A percentile compares a stretch with the other conserved stretches of the same genome.
Conservation (phyloP, 2,797 vertebrate species). For the Scolopax bukidnonensis region DNA sequence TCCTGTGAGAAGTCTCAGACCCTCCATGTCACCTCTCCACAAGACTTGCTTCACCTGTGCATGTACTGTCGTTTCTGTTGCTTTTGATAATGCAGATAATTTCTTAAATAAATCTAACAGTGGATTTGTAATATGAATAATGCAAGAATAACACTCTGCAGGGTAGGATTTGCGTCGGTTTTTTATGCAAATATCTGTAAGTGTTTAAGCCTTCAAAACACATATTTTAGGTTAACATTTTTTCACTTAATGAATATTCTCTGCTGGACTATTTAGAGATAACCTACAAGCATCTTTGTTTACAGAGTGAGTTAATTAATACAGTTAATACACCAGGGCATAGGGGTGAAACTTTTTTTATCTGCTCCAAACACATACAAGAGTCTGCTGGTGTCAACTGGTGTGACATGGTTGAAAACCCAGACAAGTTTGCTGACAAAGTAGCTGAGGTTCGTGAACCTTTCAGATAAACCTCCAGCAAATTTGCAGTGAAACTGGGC, state of each 20-base stretch:
- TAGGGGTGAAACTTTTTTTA: not conserved
- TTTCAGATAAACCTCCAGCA: not conserved
- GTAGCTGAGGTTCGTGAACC: not conserved
- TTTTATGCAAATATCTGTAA: constrained; percentile 35
- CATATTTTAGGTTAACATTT: not conserved
- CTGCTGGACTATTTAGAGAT: not conserved
- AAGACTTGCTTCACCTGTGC: not conserved
- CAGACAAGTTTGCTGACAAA: not conserved
- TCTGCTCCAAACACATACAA: not conserved
- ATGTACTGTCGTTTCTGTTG: not conserved
- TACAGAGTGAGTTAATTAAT: constrained; percentile 33
- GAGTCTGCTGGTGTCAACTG: not conserved
- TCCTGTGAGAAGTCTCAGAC: not conserved
- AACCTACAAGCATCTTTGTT: constrained; percentile 23
- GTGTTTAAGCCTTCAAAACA: constrained; percentile 34
- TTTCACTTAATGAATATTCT: constrained; percentile 24
- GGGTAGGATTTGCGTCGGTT: not conserved
- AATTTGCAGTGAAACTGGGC: not conserved
- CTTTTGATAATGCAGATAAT: not conserved
- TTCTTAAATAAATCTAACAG: not conserved
- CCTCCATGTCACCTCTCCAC: not conserved
- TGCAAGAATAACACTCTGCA: not conserved
- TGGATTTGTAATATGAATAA: not conserved
- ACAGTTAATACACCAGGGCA: not conserved
- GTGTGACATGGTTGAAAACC: not conserved